phyloP scores from a whole-genome alignment of 2,888 invertebrate species.

The Melipona bicolor region DNA sequence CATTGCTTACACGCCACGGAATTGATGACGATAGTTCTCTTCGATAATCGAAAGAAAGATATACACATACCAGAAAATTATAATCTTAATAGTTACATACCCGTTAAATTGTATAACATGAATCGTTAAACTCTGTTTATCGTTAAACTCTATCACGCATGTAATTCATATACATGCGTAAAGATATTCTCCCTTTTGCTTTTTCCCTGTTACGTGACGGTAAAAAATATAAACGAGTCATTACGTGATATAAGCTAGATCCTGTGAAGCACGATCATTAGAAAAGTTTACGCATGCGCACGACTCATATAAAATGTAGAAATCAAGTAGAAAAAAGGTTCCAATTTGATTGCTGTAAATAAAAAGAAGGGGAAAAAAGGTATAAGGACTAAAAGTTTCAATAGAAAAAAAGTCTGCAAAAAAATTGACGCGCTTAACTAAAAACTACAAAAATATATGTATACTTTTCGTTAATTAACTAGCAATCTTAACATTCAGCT shows the following conservation, averaged over 20 bases:
- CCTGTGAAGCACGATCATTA: constrained; percentile 26
- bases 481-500: constrained; percentile 39
- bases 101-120: constrained; percentile 18
- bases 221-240: constrained; percentile 22
- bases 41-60: constrained; percentile 22
- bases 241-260: constrained; percentile 8
- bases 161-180: not conserved
- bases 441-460: constrained; percentile 48
- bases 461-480: constrained; percentile 36
- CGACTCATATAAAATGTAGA: constrained; percentile 8
- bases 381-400: not conserved
- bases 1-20: constrained; percentile 31
- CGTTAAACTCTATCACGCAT: constrained; percentile 7
- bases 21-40: constrained; percentile 52
- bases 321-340: constrained; percentile 32
- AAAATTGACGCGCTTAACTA: constrained; percentile 7
- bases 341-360: constrained; percentile 1
- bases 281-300: constrained; percentile 11
- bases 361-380: not conserved
- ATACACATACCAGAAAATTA: not conserved
- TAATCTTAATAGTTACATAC: not conserved
- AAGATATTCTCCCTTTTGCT: constrained; percentile 1
- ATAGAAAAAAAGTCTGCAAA: constrained; percentile 20
- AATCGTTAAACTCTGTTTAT: constrained; percentile 15
- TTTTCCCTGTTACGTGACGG: not conserved